Evolutionary conservation across 2,797 vertebrate genomes (phyloP).

Genomic region (Cryptoprocta ferox): DNA sequence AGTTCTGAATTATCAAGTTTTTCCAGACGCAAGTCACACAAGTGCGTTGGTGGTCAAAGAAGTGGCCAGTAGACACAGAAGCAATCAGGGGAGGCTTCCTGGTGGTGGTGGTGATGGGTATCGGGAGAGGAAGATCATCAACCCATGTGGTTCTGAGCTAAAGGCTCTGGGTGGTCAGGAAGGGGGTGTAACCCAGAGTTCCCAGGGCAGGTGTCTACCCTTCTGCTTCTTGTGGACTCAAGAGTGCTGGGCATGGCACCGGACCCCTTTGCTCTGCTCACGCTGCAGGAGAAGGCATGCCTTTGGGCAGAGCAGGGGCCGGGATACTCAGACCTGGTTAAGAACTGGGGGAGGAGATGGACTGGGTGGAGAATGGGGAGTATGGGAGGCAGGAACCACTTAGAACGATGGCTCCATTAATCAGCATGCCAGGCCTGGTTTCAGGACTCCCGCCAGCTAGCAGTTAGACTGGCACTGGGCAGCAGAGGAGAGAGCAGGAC

Average conservation of each 20-base stretch:
- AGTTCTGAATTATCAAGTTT: background rate
- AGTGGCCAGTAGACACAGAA: background rate
- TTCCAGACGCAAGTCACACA: background rate
- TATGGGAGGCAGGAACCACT: background rate
- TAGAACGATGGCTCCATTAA: background rate
- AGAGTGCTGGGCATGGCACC: background rate
- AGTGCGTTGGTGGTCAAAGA: background rate
- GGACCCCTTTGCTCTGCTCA: background rate
- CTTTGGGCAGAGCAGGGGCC: background rate
- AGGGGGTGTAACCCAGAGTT: background rate
- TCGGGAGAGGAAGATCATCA: background rate
- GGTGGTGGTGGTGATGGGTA: background rate
- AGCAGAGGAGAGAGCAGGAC: background rate
- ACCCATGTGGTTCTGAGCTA: background rate
- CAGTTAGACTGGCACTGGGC: slow-evolving; percentile 16
- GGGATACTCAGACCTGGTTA: background rate
- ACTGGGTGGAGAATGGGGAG: background rate
- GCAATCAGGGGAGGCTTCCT: background rate
- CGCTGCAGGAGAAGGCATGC: background rate
- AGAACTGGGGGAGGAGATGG: background rate
- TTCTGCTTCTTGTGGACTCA: background rate
- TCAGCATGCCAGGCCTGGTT: background rate
- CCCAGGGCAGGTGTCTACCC: background rate
- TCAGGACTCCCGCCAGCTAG: slow-evolving; percentile 14
- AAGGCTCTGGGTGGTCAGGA: background rate